Base-by-base conservation (phyloP, 2,888 invertebrate genomes). In the Notocelia uddmanniana region DNA sequence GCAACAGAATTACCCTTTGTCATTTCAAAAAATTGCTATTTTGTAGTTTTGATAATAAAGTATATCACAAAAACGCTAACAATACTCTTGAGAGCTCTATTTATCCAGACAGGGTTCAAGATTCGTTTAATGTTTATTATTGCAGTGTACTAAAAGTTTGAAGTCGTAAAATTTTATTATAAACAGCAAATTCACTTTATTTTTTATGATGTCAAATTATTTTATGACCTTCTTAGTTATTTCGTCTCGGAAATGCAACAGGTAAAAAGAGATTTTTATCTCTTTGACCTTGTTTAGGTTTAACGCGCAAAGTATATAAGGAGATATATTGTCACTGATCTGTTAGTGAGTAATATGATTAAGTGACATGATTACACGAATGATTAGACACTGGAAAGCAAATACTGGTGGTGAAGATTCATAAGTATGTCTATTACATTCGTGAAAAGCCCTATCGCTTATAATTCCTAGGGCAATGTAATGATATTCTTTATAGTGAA, bases 71-170 rank as follows among this genome's bases (percentile, higher is more conserved):
- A 52, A 26, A 37, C n/a, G 48, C 48, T 10, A 15, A 34, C 55
- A 23, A 26, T 37, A 18, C 48, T 37, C 37, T 13, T 9, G 23
- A 64, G 50, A 60, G 50, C 37, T 57, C 23, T 11, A 48, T 41
- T 66, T 59, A 55, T 23, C 41, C 66, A 59, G 59, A 60, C 59
- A 59, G 59, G 45, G 66, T 71, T 71, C 70, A 71, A 59, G 59
- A 66, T 18, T 41, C 71, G 45, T 34, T 67, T 60, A 71, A 66
- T 60, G 66, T 59, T 60, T 71, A 60, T 59, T 62, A 55, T 63
- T 71, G 21, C 37, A 48, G 59, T 60, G 60, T 54, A 21, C 41
- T 34, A 57, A 57, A 63, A 50, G 45, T 45, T 26, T 59, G n/a
- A 18, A 58, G 37, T 18, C 11, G n/a, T 23, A 18, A 50, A 58